Conservation (phyloP, 2,888 invertebrate genomes). For the Lottia gigantea region DNA sequence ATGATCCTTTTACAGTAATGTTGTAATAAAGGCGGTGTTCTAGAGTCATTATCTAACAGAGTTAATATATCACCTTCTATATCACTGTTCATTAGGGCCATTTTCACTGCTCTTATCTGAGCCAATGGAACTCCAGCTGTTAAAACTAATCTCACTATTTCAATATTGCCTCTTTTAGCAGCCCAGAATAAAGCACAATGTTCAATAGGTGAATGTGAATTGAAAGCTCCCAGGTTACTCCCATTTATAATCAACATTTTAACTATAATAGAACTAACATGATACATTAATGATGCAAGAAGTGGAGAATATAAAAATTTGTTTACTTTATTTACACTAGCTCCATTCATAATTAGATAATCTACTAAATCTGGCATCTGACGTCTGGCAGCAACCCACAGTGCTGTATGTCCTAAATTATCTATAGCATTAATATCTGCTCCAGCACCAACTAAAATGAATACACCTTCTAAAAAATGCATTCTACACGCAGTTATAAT, state of each 20-base stretch:
- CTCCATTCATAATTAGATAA: constrained; percentile 56
- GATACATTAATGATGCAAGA: constrained; percentile 54
- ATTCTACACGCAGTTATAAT: constrained; percentile 67
- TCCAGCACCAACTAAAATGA: constrained; percentile 55
- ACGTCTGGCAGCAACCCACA: constrained; percentile 56
- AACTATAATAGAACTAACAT: constrained; percentile 55
- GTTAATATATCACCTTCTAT: constrained; percentile 42
- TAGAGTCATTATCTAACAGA: constrained; percentile 47
- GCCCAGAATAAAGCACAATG: constrained; percentile 59
- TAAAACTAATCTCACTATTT: constrained; percentile 51
- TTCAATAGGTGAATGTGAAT: constrained; percentile 48
- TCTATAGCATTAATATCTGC: constrained; percentile 63
- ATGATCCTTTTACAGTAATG: constrained; percentile 50
- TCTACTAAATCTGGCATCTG: constrained; percentile 57
- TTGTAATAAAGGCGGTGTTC: constrained; percentile 47
- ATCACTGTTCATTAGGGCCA: constrained; percentile 45
- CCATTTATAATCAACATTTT: constrained; percentile 56
- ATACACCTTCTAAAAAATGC: constrained; percentile 61
- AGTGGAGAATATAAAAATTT: constrained; percentile 62
- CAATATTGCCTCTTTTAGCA: constrained; percentile 52
- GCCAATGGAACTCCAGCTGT: constrained; percentile 49
- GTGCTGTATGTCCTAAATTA: constrained; percentile 55
- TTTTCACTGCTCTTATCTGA: constrained; percentile 51
- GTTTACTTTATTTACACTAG: constrained; percentile 62
- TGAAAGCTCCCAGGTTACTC: constrained; percentile 50